Evolutionary conservation across 92 coral and sea anemone genomes (phyloP).

Genomic region (Pocillopora grandis): DNA sequence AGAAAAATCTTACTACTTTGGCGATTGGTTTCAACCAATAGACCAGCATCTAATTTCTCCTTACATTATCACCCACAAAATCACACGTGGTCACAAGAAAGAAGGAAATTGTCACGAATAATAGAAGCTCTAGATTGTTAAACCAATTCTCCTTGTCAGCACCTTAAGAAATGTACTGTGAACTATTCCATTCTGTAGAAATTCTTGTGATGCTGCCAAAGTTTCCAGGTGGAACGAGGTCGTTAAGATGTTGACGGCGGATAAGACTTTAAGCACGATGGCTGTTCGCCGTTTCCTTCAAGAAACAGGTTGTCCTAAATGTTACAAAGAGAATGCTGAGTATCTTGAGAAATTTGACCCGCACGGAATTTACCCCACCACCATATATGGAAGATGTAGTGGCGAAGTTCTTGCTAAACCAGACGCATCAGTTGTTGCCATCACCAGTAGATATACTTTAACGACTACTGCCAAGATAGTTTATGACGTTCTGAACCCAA

Average conservation of each 20-base stretch:
- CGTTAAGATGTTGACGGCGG: conserved; percentile 18
- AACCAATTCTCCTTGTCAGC: too few relatives aligned
- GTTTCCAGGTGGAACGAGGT: conserved; percentile 35
- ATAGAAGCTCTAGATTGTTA: too few relatives aligned
- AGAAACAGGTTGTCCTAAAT: conserved; percentile 22
- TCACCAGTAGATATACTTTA: conserved; percentile 58
- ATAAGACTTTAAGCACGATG: conserved; percentile 13
- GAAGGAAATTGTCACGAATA: too few relatives aligned
- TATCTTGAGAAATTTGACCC: conserved; percentile 56
- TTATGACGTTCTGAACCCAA: conserved; percentile 48
- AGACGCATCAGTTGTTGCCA: conserved; percentile 65
- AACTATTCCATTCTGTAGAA: not conserved
- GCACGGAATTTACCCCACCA: conserved; percentile 69
- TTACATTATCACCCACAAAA: too few relatives aligned
- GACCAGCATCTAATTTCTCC: too few relatives aligned
- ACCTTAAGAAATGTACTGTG: too few relatives aligned
- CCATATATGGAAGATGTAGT: conserved; percentile 65
- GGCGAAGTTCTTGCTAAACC: conserved; percentile 67
- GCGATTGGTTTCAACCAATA: too few relatives aligned
- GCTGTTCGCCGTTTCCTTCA: conserved; percentile 47
- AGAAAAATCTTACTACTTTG: too few relatives aligned
- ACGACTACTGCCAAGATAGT: conserved; percentile 74
- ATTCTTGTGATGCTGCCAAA: conserved; percentile 1
- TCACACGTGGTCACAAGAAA: too few relatives aligned
- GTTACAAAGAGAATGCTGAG: conserved; percentile 61